Percentiles rank a stretch among this genome's conserved stretches.
Evolutionary conservation across 1,140 invertebrate genomes (phyloP).

Genomic region (Ctenoplectra terminalis): DNA sequence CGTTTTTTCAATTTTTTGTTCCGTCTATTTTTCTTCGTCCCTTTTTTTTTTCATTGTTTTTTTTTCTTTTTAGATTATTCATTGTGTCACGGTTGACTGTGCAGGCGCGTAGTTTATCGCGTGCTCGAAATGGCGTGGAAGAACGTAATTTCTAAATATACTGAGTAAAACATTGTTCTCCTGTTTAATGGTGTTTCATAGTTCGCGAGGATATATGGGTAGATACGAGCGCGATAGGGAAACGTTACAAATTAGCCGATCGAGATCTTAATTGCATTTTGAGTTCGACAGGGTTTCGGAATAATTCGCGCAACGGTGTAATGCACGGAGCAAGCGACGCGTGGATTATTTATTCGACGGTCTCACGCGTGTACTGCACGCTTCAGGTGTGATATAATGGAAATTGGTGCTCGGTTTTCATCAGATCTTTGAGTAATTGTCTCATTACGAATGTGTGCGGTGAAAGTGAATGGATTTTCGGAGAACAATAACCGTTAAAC

Average conservation of each 20-base stretch:
- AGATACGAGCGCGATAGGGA: slow-evolving; percentile 35
- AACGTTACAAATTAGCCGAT: slow-evolving; percentile 40
- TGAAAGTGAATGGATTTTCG: no score
- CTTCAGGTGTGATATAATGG: neutral
- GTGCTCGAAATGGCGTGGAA: neutral
- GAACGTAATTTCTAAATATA: slow-evolving; percentile 41
- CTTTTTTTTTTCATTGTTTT: neutral
- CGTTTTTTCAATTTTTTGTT: neutral
- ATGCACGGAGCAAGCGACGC: neutral
- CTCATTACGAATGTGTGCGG: no score
- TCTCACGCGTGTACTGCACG: neutral
- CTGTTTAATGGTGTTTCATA: neutral
- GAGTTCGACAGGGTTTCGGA: slow-evolving; percentile 10
- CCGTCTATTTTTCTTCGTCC: neutral
- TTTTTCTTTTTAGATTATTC: neutral
- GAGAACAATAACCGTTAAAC: no score
- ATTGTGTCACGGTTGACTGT: slow-evolving; percentile 8
- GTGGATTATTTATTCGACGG: slow-evolving; percentile 21
- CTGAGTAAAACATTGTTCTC: slow-evolving; percentile 21
- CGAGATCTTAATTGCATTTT: slow-evolving; percentile 38
- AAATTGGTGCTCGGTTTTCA: neutral
- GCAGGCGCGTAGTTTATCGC: slow-evolving; percentile 10
- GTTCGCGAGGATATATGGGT: neutral
- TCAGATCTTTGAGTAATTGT: neutral
- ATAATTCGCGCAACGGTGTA: neutral